A percentile compares a stretch with the other conserved stretches of the same genome.
Conservation (phyloP, 2,113 vertebrate genomes). For the Heloderma charlesbogerti region DNA sequence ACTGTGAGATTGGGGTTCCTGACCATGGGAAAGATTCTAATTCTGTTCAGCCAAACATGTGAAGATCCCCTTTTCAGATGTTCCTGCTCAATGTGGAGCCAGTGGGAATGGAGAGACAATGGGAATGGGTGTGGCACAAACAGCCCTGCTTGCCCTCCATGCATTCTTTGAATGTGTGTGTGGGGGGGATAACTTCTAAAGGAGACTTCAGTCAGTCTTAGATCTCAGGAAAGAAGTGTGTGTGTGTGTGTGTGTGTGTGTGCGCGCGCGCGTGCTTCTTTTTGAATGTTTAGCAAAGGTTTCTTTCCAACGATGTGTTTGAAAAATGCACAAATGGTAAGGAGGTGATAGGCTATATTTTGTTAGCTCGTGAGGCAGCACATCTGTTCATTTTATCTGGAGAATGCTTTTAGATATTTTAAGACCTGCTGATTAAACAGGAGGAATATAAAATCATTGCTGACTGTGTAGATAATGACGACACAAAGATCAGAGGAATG, state of each 20-base stretch:
- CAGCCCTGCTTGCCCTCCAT: not conserved
- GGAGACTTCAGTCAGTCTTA: not conserved
- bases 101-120: not conserved
- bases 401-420: constrained; percentile 30
- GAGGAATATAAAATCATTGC: constrained; percentile 20
- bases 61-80: not conserved
- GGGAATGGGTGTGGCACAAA: not conserved
- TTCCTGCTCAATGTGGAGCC: not conserved
- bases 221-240: not conserved
- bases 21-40: not conserved
- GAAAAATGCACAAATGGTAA: not conserved
- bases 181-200: not conserved
- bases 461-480: constrained; percentile 23
- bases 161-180: not conserved
- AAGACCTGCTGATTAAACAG: constrained; percentile 22
- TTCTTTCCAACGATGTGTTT: not conserved
- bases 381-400: constrained; percentile 14
- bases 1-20: not conserved
- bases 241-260: not conserved
- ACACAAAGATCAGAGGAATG: constrained; percentile 9
- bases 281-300: not conserved
- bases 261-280: not conserved
- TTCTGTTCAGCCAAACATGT: not conserved
- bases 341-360: not conserved
- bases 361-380: constrained; percentile 7